phyloP scores from a whole-genome alignment of 2,797 vertebrate species.

The Hirundo rustica region DNA sequence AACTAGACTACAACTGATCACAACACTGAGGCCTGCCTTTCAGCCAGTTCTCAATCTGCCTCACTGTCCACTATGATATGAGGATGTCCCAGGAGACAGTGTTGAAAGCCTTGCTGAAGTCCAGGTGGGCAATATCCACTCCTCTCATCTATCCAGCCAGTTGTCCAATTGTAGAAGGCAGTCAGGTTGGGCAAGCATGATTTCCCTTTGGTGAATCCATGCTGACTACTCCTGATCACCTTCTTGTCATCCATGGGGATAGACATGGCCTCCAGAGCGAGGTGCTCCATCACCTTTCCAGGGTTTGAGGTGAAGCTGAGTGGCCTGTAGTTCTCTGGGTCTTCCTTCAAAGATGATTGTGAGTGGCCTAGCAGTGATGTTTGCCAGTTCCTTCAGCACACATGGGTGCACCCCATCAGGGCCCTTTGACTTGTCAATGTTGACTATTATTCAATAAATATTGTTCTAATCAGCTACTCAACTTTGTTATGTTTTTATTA shows the following conservation, averaged over 20 bases:
- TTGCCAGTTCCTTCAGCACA: not conserved
- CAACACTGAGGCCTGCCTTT: not conserved
- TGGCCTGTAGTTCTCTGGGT: not conserved
- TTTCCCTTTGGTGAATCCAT: not conserved
- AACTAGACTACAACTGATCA: not conserved
- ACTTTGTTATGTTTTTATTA: not conserved
- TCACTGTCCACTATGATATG: not conserved
- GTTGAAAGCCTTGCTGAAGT: not conserved
- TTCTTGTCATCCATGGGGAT: not conserved
- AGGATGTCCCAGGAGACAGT: not conserved
- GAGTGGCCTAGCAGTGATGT: not conserved
- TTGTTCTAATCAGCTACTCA: not conserved
- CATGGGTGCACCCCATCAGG: not conserved
- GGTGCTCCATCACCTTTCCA: not conserved
- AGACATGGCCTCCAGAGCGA: not conserved
- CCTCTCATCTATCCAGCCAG: not conserved
- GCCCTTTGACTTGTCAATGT: not conserved
- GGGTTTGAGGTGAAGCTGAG: not conserved
- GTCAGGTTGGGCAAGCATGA: not conserved
- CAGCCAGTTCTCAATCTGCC: not conserved
- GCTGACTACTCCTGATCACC: not conserved
- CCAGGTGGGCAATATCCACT: not conserved
- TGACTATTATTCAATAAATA: not conserved
- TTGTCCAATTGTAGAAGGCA: not conserved
- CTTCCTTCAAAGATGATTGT: not conserved